phyloP scores from a whole-genome alignment of 53 echinoderm and acorn worm species.

The Temnopleurus reevesii region DNA sequence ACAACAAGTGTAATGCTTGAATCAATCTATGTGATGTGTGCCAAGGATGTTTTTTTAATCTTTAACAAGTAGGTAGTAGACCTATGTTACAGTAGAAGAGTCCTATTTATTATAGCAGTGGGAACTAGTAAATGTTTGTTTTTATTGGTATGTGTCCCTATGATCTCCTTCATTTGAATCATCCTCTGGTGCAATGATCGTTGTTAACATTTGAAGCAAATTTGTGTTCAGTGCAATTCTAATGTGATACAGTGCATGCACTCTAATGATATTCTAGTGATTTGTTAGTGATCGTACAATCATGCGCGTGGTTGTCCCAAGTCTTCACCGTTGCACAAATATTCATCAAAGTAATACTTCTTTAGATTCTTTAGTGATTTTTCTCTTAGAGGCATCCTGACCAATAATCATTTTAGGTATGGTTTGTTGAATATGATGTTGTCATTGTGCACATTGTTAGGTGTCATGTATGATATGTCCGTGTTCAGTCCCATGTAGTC shows the following conservation, averaged over 20 bases:
- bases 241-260: conserved; percentile 43
- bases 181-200: conserved; percentile 42
- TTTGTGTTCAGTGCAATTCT: conserved; percentile 50
- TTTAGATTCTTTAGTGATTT: background rate
- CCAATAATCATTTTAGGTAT: background rate
- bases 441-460: background rate
- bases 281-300: background rate
- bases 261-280: background rate
- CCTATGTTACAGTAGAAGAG: background rate
- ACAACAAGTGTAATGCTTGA: background rate
- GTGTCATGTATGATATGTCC: background rate
- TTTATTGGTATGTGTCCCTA: conserved; percentile 11
- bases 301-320: background rate
- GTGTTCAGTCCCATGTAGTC: background rate
- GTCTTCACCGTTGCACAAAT: background rate
- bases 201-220: conserved; percentile 32
- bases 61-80: background rate
- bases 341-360: background rate
- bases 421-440: background rate
- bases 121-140: background rate
- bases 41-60: background rate
- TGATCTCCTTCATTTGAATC: background rate
- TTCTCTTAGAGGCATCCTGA: background rate
- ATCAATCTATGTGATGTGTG: conserved; percentile 18
- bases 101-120: background rate